These are phyloP conservation scores for Maccullochella peelii DNA, from an alignment of 2,113 vertebrate species.

Conservation along the genomic window DNA sequence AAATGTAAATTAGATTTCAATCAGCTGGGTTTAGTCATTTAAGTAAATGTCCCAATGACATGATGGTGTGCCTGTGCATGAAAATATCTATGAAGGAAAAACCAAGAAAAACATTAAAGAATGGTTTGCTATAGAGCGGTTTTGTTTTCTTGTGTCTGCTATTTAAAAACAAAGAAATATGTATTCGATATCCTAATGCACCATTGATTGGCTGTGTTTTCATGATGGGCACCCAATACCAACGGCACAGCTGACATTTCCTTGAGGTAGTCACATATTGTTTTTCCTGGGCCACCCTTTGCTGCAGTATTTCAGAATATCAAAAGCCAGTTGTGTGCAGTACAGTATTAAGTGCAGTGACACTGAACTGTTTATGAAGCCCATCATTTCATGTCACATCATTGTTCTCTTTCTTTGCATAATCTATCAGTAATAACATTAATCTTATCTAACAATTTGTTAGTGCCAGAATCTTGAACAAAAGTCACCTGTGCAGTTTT, in stretches of 20 bases:
- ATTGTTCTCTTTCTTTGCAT: background rate
- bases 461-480: background rate
- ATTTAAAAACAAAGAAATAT: conserved; percentile 36
- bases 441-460: background rate
- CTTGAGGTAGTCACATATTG: background rate
- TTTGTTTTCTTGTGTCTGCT: conserved; percentile 27
- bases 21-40: conserved; percentile 34
- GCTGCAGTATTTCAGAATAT: conserved; percentile 1
- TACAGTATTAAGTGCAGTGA: background rate
- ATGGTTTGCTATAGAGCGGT: background rate
- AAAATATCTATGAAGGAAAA: background rate
- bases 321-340: conserved; percentile 10
- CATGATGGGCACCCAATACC: conserved; percentile 1
- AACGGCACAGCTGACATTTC: conserved; percentile 24
- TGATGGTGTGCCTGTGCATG: background rate
- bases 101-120: background rate
- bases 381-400: background rate
- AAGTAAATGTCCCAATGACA: conserved; percentile 26
- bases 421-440: background rate
- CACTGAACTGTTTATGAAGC: background rate
- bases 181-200: background rate
- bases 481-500: background rate
- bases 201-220: conserved; percentile 33
- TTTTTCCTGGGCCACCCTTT: background rate
- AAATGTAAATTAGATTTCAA: conserved; percentile 53